Percentiles rank a stretch among this genome's conserved stretches.
Conservation (phyloP, 1,140 invertebrate genomes). For the Eueides isabella region DNA sequence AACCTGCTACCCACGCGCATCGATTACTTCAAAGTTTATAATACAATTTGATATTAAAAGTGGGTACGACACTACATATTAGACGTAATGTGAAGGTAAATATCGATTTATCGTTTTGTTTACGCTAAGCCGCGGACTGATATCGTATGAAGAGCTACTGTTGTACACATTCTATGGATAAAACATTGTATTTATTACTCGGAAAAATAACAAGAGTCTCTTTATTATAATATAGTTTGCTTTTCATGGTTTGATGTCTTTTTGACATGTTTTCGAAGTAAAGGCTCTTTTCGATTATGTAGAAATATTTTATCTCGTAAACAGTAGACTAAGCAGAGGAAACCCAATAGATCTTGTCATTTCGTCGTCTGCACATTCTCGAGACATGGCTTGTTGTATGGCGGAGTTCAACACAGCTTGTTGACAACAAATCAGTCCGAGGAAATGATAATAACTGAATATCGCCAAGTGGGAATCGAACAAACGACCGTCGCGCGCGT, state of each 20-base stretch:
- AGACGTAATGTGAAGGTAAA: constrained; percentile 3
- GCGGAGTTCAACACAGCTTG: too few relatives aligned
- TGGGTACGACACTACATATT: not conserved
- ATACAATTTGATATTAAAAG: not conserved
- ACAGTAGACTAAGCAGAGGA: too few relatives aligned
- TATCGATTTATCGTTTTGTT: constrained; percentile 34
- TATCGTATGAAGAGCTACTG: constrained; percentile 26
- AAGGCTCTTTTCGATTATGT: too few relatives aligned
- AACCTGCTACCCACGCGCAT: not conserved
- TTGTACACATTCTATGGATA: constrained; percentile 11
- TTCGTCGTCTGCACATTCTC: too few relatives aligned
- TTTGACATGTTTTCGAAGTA: not conserved
- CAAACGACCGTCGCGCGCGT: too few relatives aligned
- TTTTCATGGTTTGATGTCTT: not conserved
- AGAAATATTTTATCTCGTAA: too few relatives aligned
- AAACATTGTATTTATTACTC: constrained; percentile 14
- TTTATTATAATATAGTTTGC: not conserved
- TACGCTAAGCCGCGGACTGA: constrained; percentile 13
- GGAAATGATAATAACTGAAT: too few relatives aligned
- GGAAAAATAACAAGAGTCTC: constrained; percentile 4
- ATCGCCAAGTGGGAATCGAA: too few relatives aligned
- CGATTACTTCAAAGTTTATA: not conserved
- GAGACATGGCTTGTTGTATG: too few relatives aligned
- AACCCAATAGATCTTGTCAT: too few relatives aligned
- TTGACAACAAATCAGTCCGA: too few relatives aligned